phyloP scores from a whole-genome alignment of 2,113 vertebrate species.

The Myrmecobius fasciatus region DNA sequence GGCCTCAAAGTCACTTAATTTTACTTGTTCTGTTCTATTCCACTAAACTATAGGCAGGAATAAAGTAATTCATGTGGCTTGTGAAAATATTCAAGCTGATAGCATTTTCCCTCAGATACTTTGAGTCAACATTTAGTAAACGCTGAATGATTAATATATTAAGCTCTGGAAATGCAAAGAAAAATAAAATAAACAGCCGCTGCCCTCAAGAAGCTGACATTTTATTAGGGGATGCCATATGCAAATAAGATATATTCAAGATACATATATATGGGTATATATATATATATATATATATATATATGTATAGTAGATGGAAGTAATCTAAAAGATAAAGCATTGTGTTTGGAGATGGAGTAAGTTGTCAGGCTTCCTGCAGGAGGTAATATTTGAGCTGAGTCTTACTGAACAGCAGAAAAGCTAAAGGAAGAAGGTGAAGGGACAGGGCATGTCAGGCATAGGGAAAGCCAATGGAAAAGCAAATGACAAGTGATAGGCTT shows the following conservation, averaged over 20 bases:
- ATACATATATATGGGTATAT: neutral
- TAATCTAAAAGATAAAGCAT: neutral
- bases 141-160: neutral
- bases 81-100: neutral
- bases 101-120: neutral
- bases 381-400: neutral
- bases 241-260: neutral
- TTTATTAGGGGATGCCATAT: neutral
- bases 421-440: neutral
- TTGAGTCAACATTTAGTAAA: neutral
- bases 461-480: neutral
- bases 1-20: neutral
- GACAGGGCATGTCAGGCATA: neutral
- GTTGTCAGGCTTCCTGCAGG: neutral
- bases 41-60: neutral
- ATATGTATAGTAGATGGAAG: neutral
- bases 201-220: neutral
- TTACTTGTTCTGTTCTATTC: neutral
- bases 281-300: too few species aligned
- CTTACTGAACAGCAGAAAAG: neutral
- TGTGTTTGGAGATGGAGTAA: neutral
- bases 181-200: neutral
- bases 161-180: neutral
- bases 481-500: neutral
- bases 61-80: neutral